Base-by-base conservation (phyloP, 2,888 invertebrate species). In the Chalcis sispes region DNA sequence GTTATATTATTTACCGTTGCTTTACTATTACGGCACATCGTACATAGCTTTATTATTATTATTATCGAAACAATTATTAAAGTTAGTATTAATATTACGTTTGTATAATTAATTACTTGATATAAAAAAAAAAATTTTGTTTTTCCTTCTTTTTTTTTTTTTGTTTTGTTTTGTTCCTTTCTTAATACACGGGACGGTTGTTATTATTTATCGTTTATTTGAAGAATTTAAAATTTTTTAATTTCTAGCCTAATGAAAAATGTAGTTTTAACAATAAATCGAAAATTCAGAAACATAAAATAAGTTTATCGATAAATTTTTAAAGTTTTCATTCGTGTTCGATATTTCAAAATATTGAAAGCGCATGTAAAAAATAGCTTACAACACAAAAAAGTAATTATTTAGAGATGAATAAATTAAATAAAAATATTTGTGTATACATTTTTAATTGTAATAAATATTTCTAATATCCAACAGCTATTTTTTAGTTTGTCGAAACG, bases 131-230 rank as follows among this genome's bases (percentile, higher is more conserved):
- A n/a, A n/a, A n/a, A n/a, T n/a, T n/a, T n/a, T n/a, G n/a, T n/a
- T n/a, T n/a, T n/a, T n/a, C n/a, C n/a, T n/a, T n/a, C n/a, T n/a
- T n/a, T n/a, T n/a, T n/a, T n/a, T n/a, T n/a, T n/a, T n/a, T n/a
- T n/a, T n/a, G n/a, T n/a, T n/a, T n/a, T n/a, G n/a, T 66, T 61
- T 73, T 75, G 4, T 36, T 36, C 48, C 10, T 7, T 64, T 64
- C 25, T 65, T 72, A 52, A 46, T 62, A 72, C 32, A 56, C 66
- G 76, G 78, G 78, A 78, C 78, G 78, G 78, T 78, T 65, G 61
- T 78, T 78, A 48, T 73, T 67, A 76, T 70, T 70, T 46, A 59
- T 59, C 36, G 48, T 48, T 56, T 42, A 25, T 13, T 23, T 42
- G 23, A 20, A 36, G 32, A 32, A 18, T 58, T 32, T 58, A 32